These are phyloP conservation scores for Bombus haemorrhoidalis DNA, from an alignment of 1,140 invertebrate genomes.

Conservation along the genomic window DNA sequence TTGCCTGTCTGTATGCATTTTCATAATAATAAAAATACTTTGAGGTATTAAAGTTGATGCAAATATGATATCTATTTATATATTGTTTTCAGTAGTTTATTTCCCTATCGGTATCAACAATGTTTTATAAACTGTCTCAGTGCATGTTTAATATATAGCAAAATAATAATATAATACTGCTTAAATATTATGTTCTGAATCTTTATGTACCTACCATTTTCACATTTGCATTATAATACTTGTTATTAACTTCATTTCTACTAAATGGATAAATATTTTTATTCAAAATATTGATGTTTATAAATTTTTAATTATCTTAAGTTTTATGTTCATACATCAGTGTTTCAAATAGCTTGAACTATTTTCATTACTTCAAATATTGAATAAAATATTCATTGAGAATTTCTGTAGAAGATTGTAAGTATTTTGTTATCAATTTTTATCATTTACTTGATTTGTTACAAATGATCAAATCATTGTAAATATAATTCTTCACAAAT, in stretches of 20 bases:
- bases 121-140: slow-evolving; percentile 1
- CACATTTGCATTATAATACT: neutral
- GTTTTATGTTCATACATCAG: neutral
- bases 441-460: neutral
- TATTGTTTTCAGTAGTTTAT: neutral
- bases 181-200: neutral
- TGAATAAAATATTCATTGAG: neutral
- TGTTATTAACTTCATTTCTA: neutral
- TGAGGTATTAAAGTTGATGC: slow-evolving; percentile 23
- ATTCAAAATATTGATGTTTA: no score
- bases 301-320: neutral
- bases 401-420: neutral
- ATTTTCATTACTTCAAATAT: neutral
- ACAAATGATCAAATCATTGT: neutral
- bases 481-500: neutral
- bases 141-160: slow-evolving; percentile 4
- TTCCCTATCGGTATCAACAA: neutral
- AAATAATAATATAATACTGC: neutral
- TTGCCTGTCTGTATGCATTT: slow-evolving; percentile 57
- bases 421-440: neutral
- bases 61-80: neutral
- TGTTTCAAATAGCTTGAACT: neutral
- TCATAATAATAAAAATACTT: slow-evolving; percentile 57
- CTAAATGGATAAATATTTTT: no score
- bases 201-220: neutral